A percentile compares a stretch with the other conserved stretches of the same genome.
Evolutionary conservation across 2,888 invertebrate genomes (phyloP).

Genomic region (Drosophila macrospina): DNA sequence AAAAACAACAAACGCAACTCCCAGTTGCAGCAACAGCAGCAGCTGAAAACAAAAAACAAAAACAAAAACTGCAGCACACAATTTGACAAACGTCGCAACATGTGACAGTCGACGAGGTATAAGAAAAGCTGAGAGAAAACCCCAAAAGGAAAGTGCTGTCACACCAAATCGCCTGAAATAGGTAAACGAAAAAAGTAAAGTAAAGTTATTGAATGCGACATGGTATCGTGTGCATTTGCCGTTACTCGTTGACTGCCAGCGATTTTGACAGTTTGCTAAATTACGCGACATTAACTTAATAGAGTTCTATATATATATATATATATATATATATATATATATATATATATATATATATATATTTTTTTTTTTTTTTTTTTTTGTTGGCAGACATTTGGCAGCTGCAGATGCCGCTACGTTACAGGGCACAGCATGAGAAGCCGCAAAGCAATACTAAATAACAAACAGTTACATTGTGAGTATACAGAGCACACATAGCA

Average conservation of each 20-base stretch:
- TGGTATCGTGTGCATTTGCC: constrained; percentile 60
- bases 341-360: too few species aligned
- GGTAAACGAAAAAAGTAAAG: constrained; percentile 1
- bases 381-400: constrained; percentile 75
- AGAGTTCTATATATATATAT: constrained; percentile 74
- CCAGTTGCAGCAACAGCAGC: constrained; percentile 26
- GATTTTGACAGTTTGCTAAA: constrained; percentile 80
- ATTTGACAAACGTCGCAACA: constrained; percentile 32
- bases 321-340: too few species aligned
- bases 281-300: constrained; percentile 81
- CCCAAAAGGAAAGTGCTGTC: constrained; percentile 23
- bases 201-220: constrained; percentile 65
- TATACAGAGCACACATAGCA: constrained; percentile 34
- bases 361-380: too few species aligned
- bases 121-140: constrained; percentile 7
- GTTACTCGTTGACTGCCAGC: constrained; percentile 59
- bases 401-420: constrained; percentile 43
- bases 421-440: constrained; percentile 28
- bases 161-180: background rate
- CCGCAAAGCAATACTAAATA: constrained; percentile 62
- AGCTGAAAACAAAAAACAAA: constrained; percentile 1
- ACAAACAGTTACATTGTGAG: constrained; percentile 42
- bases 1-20: constrained; percentile 21
- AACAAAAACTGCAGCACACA: background rate
- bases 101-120: constrained; percentile 17